A percentile compares a stretch with the other conserved stretches of the same genome.
Evolutionary conservation across 2,888 invertebrate genomes (phyloP).

Genomic region (Heliconius erato): DNA sequence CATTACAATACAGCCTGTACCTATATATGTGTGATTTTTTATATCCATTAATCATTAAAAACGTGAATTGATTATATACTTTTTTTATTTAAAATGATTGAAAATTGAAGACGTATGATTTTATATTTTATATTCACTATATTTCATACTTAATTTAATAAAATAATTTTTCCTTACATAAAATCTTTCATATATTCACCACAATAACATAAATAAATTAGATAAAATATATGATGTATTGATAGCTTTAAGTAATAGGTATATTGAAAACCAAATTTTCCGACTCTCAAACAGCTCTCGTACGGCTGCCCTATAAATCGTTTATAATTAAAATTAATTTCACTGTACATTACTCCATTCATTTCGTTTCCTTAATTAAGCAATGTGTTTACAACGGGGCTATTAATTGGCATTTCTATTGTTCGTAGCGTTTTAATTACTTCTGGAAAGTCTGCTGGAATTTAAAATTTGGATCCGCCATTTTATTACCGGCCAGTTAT

Average conservation of each 20-base stretch:
- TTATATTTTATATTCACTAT: too few relatives aligned
- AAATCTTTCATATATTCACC: neutral
- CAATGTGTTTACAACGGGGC: conserved; percentile 84
- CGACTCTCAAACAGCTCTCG: conserved; percentile 6
- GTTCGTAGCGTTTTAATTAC: conserved; percentile 74
- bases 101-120: too few relatives aligned
- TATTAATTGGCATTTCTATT: conserved; percentile 83
- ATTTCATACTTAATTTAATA: too few relatives aligned
- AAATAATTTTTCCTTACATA: too few relatives aligned
- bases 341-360: conserved; percentile 79
- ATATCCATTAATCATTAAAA: too few relatives aligned
- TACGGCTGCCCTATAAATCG: conserved; percentile 60
- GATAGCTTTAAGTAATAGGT: neutral
- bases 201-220: neutral
- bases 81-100: too few relatives aligned
- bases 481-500: conserved; percentile 50
- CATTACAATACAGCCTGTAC: too few relatives aligned
- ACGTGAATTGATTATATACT: too few relatives aligned
- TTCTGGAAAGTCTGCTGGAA: conserved; percentile 61
- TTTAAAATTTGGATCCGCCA: conserved; percentile 58
- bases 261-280: conserved; percentile 23
- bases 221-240: neutral
- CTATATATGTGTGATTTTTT: too few relatives aligned
- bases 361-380: conserved; percentile 84
- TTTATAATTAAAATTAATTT: conserved; percentile 85